phyloP scores from a whole-genome alignment of 2,797 vertebrate genomes.

The Erethizon dorsatum region DNA sequence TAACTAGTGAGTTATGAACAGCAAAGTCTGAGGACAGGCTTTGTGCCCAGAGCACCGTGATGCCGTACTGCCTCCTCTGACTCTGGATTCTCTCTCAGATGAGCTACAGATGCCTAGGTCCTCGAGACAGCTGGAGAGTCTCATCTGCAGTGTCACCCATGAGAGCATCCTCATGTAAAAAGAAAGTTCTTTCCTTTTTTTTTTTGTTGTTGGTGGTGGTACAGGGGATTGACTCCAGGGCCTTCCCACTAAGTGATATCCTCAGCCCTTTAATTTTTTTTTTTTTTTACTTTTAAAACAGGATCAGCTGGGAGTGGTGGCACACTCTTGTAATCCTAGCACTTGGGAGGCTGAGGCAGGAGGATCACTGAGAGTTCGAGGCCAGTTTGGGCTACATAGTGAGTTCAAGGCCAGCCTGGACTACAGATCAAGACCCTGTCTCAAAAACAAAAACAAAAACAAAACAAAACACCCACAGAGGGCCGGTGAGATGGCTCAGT shows the following conservation, averaged over 20 bases:
- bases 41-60: background rate
- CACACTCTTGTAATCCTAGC: too few species aligned
- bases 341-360: too few species aligned
- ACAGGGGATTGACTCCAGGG: background rate
- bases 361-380: too few species aligned
- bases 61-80: background rate
- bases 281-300: background rate
- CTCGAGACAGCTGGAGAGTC: background rate
- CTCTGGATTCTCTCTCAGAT: background rate
- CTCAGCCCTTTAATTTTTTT: background rate
- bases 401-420: too few species aligned
- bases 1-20: constrained; percentile 44
- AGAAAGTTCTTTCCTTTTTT: background rate
- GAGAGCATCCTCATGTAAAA: background rate
- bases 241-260: background rate
- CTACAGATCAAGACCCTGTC: too few species aligned
- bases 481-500: too few species aligned
- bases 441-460: too few species aligned
- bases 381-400: too few species aligned
- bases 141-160: background rate
- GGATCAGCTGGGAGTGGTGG: background rate
- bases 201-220: background rate
- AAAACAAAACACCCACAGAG: too few species aligned
- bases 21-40: background rate
- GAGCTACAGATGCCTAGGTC: background rate